Percentiles rank a stretch among this genome's conserved stretches.
Evolutionary conservation across 2,797 vertebrate genomes (phyloP).

Genomic region (Carcharodon carcharias): DNA sequence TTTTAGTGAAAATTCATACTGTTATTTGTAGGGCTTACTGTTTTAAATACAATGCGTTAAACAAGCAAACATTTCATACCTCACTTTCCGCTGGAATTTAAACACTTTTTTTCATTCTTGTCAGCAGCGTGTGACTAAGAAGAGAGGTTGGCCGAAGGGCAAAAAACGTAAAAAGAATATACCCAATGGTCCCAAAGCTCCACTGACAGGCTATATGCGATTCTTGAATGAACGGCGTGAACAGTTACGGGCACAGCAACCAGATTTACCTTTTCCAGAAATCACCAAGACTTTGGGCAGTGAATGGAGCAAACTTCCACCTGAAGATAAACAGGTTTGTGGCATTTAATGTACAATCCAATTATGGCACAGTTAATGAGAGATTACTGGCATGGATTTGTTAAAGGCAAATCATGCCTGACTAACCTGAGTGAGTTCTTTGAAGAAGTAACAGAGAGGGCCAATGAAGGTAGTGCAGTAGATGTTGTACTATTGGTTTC

Average conservation of each 20-base stretch:
- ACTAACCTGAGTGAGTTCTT: background rate
- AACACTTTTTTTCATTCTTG: background rate
- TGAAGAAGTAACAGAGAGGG: background rate
- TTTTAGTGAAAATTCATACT: background rate
- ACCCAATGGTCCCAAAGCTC: slow-evolving; percentile 32
- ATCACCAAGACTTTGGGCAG: slow-evolving; percentile 25
- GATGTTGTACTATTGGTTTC: background rate
- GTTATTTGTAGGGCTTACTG: background rate
- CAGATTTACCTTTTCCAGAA: slow-evolving; percentile 35
- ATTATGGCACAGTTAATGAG: background rate
- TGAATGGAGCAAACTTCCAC: slow-evolving; percentile 35
- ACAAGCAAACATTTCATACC: background rate
- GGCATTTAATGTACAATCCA: background rate
- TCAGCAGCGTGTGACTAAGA: slow-evolving; percentile 22
- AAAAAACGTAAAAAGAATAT: slow-evolving; percentile 29
- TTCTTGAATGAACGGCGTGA: slow-evolving; percentile 35
- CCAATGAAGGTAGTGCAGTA: background rate
- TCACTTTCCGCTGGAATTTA: background rate
- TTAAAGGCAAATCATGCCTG: background rate
- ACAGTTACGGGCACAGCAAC: slow-evolving; percentile 26
- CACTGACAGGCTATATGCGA: slow-evolving; percentile 32
- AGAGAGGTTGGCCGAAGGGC: slow-evolving; percentile 31
- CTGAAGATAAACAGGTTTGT: slow-evolving; percentile 36
- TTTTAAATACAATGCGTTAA: background rate
- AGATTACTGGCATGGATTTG: background rate